Evolutionary conservation across 2,113 vertebrate genomes (phyloP), one percentile per base, ranked within the genome.

Genomic region (Mus spicilegus): DNA sequence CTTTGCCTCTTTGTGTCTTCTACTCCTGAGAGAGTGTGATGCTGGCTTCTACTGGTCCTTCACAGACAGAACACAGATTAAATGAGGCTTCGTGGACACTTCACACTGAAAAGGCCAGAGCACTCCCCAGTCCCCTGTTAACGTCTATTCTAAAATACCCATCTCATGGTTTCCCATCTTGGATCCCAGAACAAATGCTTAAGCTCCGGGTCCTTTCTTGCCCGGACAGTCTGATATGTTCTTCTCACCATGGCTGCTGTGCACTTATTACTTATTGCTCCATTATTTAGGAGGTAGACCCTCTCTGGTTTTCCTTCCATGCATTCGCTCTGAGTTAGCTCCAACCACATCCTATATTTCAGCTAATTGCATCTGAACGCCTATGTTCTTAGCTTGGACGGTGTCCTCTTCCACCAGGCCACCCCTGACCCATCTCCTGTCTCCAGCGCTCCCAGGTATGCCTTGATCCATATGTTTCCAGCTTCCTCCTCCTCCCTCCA

Each of bases 21-120:
- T 54, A 26, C 42, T 67, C 33, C 19, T 39, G 86, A 81, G 33
- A 19, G 7, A 14, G 3, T 12, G 82, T 42, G 24, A 65, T 80
- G 39, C 14, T 26, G 92, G 49, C 73, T 82, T 94, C 78, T 36
- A 12, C 70, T 19, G 2, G 3, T 87, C 69, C 39, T 28, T 61
- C 51, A 46, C 3, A 6, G 36, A 42, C 0, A 0, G n/a, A 63
- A 69, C n/a, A 11, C 54, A 19, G 24, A 13, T 49, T 39, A n/a
- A 4, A 56, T 61, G 13, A 42, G 51, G 13, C 56, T 8, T 61
- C n/a, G 9, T 3, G 1, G 8, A 5, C 13, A 42, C 81, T 17
- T 24, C 24, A 42, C 58, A 9, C 65, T 89, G 78, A 1, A 49
- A 30, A 75, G 70, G 70, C 39, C 6, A n/a, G 19, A 85, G 28